Evolutionary conservation across 1,140 invertebrate species (phyloP).

Genomic region (Drosophila sproati): DNA sequence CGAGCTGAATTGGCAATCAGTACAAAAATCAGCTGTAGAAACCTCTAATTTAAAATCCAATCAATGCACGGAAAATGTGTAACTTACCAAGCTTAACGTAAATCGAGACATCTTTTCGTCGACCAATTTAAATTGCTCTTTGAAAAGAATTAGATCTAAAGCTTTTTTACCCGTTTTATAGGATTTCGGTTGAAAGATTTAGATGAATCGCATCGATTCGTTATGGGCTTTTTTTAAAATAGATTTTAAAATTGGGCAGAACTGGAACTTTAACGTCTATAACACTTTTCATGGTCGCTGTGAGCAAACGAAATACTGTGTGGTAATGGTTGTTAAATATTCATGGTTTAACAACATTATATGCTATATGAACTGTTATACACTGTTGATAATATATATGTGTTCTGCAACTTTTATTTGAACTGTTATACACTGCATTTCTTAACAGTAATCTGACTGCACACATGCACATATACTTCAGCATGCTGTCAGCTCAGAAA

Average conservation of each 20-base stretch:
- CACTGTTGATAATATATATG: too few species aligned
- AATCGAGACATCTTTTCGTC: conserved; percentile 3
- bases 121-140: not conserved
- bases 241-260: too few species aligned
- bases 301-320: conserved; percentile 43
- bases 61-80: not conserved
- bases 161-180: not conserved
- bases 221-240: not conserved
- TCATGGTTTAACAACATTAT: not conserved
- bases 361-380: not conserved
- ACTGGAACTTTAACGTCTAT: too few species aligned
- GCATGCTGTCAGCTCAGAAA: not conserved
- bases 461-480: not conserved
- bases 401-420: too few species aligned
- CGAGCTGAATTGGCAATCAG: not conserved
- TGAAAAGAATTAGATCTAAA: not conserved
- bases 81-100: conserved; percentile 7
- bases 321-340: conserved; percentile 45
- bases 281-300: conserved; percentile 8
- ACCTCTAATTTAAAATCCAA: not conserved
- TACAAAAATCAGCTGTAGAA: not conserved
- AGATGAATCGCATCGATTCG: conserved; percentile 13
- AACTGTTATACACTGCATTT: too few species aligned
- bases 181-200: not conserved
- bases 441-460: too few species aligned